These are phyloP conservation scores for Xenopus laevis DNA, from an alignment of 2,113 vertebrate genomes.

Conservation along the genomic window DNA sequence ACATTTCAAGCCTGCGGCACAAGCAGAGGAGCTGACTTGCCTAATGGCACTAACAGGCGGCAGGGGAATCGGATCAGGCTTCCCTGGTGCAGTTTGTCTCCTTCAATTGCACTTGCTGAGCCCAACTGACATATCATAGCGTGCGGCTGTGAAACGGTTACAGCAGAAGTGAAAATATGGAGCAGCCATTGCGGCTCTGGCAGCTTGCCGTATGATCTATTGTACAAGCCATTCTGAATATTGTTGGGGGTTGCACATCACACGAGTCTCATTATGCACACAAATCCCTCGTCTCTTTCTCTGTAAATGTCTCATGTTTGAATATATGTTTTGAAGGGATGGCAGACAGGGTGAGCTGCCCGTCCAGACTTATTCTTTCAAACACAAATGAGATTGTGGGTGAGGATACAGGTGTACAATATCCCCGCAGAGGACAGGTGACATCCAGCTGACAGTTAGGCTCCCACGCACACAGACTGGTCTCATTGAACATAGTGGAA, in stretches of 20 bases:
- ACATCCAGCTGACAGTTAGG: slow-evolving; percentile 12
- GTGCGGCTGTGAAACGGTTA: not conserved
- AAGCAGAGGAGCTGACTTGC: not conserved
- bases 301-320: slow-evolving; percentile 41
- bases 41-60: not conserved
- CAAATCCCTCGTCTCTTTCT: slow-evolving; percentile 44
- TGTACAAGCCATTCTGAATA: not conserved
- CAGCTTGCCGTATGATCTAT: slow-evolving; percentile 4
- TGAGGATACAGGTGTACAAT: slow-evolving; percentile 28
- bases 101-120: not conserved
- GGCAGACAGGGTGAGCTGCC: slow-evolving; percentile 25
- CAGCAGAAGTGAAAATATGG: not conserved
- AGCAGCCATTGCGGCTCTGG: not conserved
- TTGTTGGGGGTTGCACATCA: slow-evolving; percentile 14
- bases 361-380: slow-evolving; percentile 40
- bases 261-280: slow-evolving; percentile 40
- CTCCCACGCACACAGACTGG: not conserved
- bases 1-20: too few species aligned
- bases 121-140: too few species aligned
- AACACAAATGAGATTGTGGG: slow-evolving; percentile 37
- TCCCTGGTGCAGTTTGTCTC: not conserved
- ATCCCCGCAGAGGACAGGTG: slow-evolving; percentile 14
- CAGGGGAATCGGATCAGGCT: not conserved
- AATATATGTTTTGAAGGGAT: slow-evolving; percentile 39
- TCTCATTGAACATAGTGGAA: not conserved